Evolutionary conservation across 2,797 vertebrate species (phyloP).

Genomic region (Myotis daubentonii): DNA sequence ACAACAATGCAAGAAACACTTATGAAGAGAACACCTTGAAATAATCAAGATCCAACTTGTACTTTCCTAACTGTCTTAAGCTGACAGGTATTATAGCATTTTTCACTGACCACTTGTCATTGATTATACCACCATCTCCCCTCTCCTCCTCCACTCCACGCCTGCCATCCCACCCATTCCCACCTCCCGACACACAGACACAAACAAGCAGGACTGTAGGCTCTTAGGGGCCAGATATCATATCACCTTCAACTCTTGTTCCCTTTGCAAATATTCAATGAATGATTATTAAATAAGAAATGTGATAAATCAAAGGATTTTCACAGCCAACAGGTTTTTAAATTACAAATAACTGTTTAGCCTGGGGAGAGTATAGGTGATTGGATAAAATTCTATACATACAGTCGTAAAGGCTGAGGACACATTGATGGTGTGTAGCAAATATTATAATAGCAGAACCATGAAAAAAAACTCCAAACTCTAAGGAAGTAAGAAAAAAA

Average conservation of each 20-base stretch:
- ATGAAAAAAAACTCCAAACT: background rate
- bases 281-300: background rate
- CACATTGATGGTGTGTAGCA: background rate
- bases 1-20: background rate
- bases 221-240: background rate
- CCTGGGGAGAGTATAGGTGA: background rate
- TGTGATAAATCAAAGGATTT: background rate
- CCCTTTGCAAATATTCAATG: background rate
- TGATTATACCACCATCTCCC: background rate
- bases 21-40: background rate
- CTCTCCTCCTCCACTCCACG: too few relatives aligned
- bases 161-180: fast-evolving
- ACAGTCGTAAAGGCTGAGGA: background rate
- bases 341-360: background rate
- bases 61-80: background rate
- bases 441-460: background rate
- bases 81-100: background rate
- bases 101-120: background rate
- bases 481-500: background rate
- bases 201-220: background rate
- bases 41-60: background rate
- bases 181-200: background rate
- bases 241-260: background rate
- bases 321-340: background rate
- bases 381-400: background rate